phyloP scores from a whole-genome alignment of 2,888 invertebrate genomes.

The Glyphotaelius pellucidus region DNA sequence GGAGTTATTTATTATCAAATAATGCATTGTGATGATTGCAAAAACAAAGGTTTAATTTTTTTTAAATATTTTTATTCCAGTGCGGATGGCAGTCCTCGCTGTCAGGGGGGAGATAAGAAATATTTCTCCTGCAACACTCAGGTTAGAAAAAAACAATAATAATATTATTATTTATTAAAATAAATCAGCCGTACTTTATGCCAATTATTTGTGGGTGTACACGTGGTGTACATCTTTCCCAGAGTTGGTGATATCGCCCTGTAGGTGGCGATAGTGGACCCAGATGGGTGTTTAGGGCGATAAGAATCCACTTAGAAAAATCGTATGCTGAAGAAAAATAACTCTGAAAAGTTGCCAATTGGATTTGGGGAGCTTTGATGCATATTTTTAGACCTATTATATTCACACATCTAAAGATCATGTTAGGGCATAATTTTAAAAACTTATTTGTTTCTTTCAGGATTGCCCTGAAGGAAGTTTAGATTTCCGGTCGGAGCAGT shows the following conservation, averaged over 20 bases:
- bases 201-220: neutral
- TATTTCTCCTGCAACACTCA: constrained; percentile 96
- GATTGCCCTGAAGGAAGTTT: constrained; percentile 87
- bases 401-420: too few relatives aligned
- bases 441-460: constrained; percentile 71
- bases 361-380: too few relatives aligned
- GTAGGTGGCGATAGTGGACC: too few relatives aligned
- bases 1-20: too few relatives aligned
- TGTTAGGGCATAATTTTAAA: neutral
- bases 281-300: too few relatives aligned
- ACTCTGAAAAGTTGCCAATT: too few relatives aligned
- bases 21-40: neutral
- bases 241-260: too few relatives aligned
- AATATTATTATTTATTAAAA: neutral
- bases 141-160: constrained; percentile 71
- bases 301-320: too few relatives aligned
- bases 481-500: constrained; percentile 94
- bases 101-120: constrained; percentile 87
- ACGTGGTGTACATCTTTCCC: neutral
- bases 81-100: constrained; percentile 80
- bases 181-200: neutral
- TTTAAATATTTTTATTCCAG: constrained; percentile 72
- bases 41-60: neutral
- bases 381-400: too few relatives aligned
- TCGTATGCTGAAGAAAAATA: too few relatives aligned